phyloP scores from a whole-genome alignment of 2,113 vertebrate genomes.

The Stegostoma tigrinum region DNA sequence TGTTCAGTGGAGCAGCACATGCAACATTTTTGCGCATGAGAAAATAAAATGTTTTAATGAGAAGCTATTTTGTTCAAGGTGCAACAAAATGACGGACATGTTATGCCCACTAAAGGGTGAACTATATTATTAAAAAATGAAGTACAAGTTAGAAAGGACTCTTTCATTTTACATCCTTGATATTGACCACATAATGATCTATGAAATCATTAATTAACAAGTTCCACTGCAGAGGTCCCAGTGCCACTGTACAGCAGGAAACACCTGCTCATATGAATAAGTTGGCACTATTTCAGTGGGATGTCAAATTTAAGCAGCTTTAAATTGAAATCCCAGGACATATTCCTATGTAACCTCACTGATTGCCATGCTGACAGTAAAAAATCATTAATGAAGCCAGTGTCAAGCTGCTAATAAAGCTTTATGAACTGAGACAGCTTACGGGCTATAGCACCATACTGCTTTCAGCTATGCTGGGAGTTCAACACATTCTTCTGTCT shows the following conservation, averaged over 20 bases:
- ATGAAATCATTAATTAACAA: background rate
- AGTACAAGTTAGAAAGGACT: background rate
- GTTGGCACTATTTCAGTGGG: background rate
- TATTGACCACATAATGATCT: background rate
- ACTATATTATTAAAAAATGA: background rate
- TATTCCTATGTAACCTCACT: background rate
- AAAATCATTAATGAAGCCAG: background rate
- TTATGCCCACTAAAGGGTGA: background rate
- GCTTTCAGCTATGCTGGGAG: background rate
- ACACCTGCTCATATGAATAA: background rate
- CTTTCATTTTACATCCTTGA: background rate
- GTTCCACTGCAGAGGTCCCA: background rate
- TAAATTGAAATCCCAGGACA: background rate
- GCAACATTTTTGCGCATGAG: too few relatives aligned
- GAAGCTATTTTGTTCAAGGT: background rate
- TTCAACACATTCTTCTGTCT: background rate
- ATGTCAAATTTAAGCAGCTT: background rate
- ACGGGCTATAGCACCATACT: background rate
- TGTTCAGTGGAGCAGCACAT: background rate
- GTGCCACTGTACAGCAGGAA: background rate
- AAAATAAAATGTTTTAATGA: background rate
- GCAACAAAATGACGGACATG: background rate
- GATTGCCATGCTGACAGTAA: background rate
- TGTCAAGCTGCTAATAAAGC: background rate
- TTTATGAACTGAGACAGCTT: background rate